Evolutionary conservation across 2,113 vertebrate species (phyloP), one percentile per base, ranked within the genome.

Genomic region (Cyphomyrus plagiostoma): DNA sequence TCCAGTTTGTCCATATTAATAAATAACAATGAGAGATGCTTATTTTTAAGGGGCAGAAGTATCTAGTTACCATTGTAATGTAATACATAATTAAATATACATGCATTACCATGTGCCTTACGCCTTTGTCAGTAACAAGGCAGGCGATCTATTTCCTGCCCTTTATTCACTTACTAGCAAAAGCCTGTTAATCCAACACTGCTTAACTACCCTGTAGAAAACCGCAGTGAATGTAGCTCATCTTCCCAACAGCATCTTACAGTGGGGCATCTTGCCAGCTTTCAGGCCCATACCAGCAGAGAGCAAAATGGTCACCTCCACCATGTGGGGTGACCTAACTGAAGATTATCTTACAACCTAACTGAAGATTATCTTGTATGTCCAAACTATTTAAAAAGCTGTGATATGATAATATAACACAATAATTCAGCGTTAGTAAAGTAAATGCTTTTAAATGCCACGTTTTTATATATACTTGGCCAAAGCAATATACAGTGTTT

Each of bases 221-320:
- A 66, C n/a, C 23, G 1, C 11, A 66, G n/a, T 66, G 62, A 26
- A 66, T n/a, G 1, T 30, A 66, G 62, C n/a, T 66, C 3, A 26
- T n/a, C 62, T 66, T 66, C 11, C 30, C 11, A 77, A 2, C 4
- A 80, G 35, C 17, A 1, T 80, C 74, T 80, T 42, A 80, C 74
- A 42, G 30, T 39, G 74, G 74, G 35, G 15, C 4, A 15, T 42
- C 35, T 30, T 70, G 62, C n/a, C 62, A 70, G n/a, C 62, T 30
- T 48, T 89, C 49, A 13, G 70, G 42, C 35, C 48, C 66, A 50
- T 17, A 23, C 88, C 74, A 83, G 88, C 49, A 89, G 74, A 89
- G 88, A 35, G 70, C 88, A 89, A 48, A 50, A 52, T 82, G 46
- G 30, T 53, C 70, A 89, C 17, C 62, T n/a, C 13, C 13, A 74